Conservation (phyloP, 2,797 vertebrate species). For the Echeneis naucrates region DNA sequence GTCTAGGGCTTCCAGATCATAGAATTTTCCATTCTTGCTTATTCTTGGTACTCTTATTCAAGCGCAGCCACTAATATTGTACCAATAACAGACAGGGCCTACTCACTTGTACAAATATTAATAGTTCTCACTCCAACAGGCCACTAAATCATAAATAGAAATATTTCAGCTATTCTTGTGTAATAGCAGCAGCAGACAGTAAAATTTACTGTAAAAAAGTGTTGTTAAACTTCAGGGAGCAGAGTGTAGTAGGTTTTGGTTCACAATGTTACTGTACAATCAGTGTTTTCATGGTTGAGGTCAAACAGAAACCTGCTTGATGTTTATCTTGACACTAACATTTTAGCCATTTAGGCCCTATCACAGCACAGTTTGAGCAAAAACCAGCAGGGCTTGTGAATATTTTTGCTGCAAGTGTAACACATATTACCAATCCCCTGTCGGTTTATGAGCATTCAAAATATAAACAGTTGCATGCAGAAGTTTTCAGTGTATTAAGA, state of each 20-base stretch:
- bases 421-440: not conserved
- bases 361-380: not conserved
- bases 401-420: not conserved
- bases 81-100: not conserved
- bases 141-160: not conserved
- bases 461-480: conserved; percentile 3
- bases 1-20: not conserved
- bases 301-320: conserved; percentile 12
- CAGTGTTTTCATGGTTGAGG: not conserved
- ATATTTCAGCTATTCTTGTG: not conserved
- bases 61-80: not conserved
- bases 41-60: too few species aligned
- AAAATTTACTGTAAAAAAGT: not conserved
- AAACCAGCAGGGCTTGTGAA: not conserved
- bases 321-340: not conserved
- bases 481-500: not conserved
- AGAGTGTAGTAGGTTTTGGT: not conserved
- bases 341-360: not conserved
- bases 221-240: not conserved
- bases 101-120: not conserved
- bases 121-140: not conserved
- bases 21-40: not conserved
- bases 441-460: conserved; percentile 6
- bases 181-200: conserved; percentile 4
- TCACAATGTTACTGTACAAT: not conserved